Evolutionary conservation across 2,113 vertebrate genomes (phyloP), one percentile per base, ranked within the genome.

Genomic region (Pollimyrus isidori): DNA sequence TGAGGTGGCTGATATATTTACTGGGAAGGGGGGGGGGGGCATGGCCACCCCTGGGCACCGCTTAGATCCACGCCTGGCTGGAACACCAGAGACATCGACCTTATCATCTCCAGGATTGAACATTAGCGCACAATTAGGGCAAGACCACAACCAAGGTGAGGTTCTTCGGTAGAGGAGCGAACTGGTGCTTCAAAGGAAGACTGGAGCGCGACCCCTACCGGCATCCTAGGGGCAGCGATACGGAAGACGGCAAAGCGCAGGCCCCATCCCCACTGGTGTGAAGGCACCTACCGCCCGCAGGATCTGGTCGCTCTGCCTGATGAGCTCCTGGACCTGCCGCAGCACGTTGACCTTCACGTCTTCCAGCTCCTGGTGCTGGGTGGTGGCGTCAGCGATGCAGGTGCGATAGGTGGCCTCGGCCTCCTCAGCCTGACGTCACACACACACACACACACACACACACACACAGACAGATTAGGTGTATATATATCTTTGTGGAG

Each of bases 361-460:
- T 92, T 99, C 98, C 94, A 99, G 93, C 93, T 99, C 98, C 94
- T 97, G 97, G 92, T 97, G 98, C 94, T 99, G 97, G 0, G 97
- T 96, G 88, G 96, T 98, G 0, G 97, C 98, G 0, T 99, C 98
- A 0, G 98, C 98, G 2, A 99, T 96, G 0, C 98, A 99, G 0
- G 97, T 98, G 39, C 96, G 94, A 30, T 99, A 99, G 0, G 97
- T 99, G 86, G 98, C 98, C 96, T 99, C 98, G 0, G 98, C 97
- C 91, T 99, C 98, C 0, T 99, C 98, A 0, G 98, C 95, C 98
- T 99, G 94, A 0, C 13, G 17, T 11, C 0, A 0, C 21, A 7
- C 0, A 11, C 15, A 0, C 6, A 42, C 48, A 50, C 19, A 62
- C 82, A 53, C 4, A 4, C 4, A 73, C 21, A 11, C 26, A 0